phyloP scores from a whole-genome alignment of 1,140 invertebrate species.

The Trissolcus basalis region DNA sequence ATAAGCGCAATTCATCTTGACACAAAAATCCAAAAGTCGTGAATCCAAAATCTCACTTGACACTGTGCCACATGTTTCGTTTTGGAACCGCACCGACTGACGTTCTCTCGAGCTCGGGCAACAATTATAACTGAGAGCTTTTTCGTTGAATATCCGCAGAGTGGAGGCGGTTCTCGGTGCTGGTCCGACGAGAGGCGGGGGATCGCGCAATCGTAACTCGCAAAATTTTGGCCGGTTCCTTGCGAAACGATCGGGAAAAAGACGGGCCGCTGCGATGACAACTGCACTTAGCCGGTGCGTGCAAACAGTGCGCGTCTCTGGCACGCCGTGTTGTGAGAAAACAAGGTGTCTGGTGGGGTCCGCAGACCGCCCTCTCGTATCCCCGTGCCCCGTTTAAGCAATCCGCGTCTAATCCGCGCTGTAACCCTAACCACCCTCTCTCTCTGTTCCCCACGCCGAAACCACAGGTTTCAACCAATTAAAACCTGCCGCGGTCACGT shows the following conservation, averaged over 20 bases:
- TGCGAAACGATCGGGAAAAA: neutral
- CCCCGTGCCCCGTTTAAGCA: slow-evolving; percentile 58
- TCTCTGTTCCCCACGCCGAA: slow-evolving; percentile 44
- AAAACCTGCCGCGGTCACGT: slow-evolving; percentile 74
- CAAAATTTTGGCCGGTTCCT: neutral
- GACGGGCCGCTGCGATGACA: slow-evolving; percentile 19
- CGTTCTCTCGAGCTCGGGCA: slow-evolving; percentile 69
- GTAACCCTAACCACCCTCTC: slow-evolving; percentile 65
- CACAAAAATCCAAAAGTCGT: slow-evolving; percentile 2
- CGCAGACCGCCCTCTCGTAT: slow-evolving; percentile 70
- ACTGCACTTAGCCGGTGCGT: slow-evolving; percentile 22
- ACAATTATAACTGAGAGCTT: slow-evolving; percentile 78
- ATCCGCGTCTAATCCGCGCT: slow-evolving; percentile 67
- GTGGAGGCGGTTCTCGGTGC: slow-evolving; percentile 66
- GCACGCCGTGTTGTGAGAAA: slow-evolving; percentile 61
- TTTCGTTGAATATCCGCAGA: slow-evolving; percentile 67
- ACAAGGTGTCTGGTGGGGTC: slow-evolving; percentile 73
- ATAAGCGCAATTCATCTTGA: slow-evolving; percentile 74
- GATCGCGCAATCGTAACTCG: neutral
- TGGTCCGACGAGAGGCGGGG: neutral
- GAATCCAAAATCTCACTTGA: slow-evolving; percentile 18
- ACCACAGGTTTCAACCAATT: slow-evolving; percentile 70
- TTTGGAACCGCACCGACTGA: slow-evolving; percentile 33
- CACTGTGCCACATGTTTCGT: slow-evolving; percentile 23
- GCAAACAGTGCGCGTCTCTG: slow-evolving; percentile 25